phyloP scores from a whole-genome alignment of 2,888 invertebrate species.

The Andrena minutula region DNA sequence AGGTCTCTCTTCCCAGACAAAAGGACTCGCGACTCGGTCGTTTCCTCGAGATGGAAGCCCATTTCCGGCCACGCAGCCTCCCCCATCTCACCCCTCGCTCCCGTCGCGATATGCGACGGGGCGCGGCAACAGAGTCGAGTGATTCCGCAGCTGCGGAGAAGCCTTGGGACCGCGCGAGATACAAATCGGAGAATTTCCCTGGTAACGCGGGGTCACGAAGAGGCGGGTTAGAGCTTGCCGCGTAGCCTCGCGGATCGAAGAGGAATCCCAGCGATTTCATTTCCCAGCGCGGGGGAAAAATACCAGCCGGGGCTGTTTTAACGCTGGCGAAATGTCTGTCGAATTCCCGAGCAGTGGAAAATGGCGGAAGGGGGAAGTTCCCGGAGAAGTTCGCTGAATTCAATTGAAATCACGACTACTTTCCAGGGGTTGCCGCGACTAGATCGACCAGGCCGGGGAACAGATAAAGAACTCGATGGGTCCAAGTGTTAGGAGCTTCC shows the following conservation, averaged over 20 bases:
- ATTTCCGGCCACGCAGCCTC: conserved; percentile 33
- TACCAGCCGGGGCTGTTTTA: neutral
- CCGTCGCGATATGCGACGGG: neutral
- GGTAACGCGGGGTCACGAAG: neutral
- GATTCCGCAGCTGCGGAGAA: conserved; percentile 7
- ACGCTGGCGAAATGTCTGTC: conserved; percentile 3
- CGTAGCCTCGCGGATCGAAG: neutral
- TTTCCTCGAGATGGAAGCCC: conserved; percentile 50
- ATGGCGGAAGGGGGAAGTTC: neutral
- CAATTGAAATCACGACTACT: neutral
- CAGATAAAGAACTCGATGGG: neutral
- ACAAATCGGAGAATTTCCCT: conserved; percentile 10
- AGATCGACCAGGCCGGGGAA: neutral
- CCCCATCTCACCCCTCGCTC: neutral
- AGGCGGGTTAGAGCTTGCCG: neutral
- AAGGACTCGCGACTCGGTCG: conserved; percentile 29
- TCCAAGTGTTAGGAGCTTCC: neutral
- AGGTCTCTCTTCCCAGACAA: conserved; percentile 39
- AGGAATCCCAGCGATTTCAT: conserved; percentile 44
- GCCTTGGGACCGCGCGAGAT: neutral
- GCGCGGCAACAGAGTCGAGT: neutral
- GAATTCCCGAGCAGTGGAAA: neutral
- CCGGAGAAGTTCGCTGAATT: no score
- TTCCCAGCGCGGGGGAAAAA: neutral
- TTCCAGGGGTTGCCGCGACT: neutral